Base-by-base conservation (phyloP, 2,888 invertebrate species). In the Polydrusus tereticollis region DNA sequence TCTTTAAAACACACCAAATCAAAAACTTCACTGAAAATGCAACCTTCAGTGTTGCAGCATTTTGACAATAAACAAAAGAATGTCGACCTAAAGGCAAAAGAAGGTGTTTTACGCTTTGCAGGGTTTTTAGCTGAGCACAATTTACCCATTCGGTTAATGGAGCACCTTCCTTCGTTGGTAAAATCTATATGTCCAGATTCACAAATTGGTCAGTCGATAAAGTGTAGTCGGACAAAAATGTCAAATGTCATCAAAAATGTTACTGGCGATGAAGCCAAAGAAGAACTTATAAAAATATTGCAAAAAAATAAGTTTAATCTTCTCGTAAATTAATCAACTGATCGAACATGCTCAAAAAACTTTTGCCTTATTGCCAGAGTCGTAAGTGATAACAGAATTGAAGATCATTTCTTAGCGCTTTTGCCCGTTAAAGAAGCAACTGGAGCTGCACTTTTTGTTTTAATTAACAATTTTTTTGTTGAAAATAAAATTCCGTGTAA, bases 251-350 rank as follows among this genome's bases (percentile, higher is more conserved):
- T 36, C 2, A 36, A 36, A 36, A 36, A 36, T 36, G 36, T 10
- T 36, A 10, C 10, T 10, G 36, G 36, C 6, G 12, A 36, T 36
- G 36, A 36, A 12, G 36, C 7, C 12, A 6, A 12, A 6, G 2
- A 2, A 2, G 7, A 36, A 36, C 8, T 67, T 20, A 12, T 58
- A 26, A n/a, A 21, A n/a, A 14, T 29, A 33, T 52, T 73, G 38
- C 20, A 52, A 16, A 18, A 58, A 3, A 69, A 66, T 36, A 74
- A 74, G 23, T 66, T 72, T 66, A 26, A 18, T 26, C 23, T 74
- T 18, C 67, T 72, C 6, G 47, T 33, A 3, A 68, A 74, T 33
- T 67, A 71, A 47, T 57, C 74, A 2, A 74, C 74, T 3, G 74
- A 74, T 23, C 16, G 58, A 6, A 43, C 71, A 2, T 62, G 62